Evolutionary conservation across 2,797 vertebrate species (phyloP), one percentile per base, ranked within the genome.

Genomic region (Florisuga fusca): DNA sequence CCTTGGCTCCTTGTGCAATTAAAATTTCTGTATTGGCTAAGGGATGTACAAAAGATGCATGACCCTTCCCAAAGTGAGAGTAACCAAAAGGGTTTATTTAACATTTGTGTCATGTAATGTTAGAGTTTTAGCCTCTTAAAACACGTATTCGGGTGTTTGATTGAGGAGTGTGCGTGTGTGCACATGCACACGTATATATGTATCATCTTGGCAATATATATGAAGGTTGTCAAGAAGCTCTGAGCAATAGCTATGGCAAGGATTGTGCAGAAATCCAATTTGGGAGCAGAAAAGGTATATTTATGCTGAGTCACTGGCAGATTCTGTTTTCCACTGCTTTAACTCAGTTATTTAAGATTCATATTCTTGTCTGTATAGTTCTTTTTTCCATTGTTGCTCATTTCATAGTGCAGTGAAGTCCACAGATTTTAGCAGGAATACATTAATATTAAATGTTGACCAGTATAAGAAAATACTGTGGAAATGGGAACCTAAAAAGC

Each of bases 281-380:
- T 66, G 31, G 51, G 69, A 94, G 45, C 15, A 73, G 63, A 76
- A 86, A 69, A 88, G 76, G 20, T 91, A 63, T 90, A 67, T 79
- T 94, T 76, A 79, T 76, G 45, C 26, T 84, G 55, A 63, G 59
- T 80, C 34, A 64, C 2, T 3, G 38, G 75, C 66, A 91, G 54
- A 74, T 90, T 71, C 45, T 83, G 7, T 69, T 84, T 90, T 68
- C 84, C 71, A 89, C 27, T 91, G 31, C 23, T 82, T 85, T 63
- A 53, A 53, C 7, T 64, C n/a, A 36, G 29, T 58, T 55, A 48
- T 3, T 59, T 55, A 45, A 85, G 0, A 2, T 80, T 94, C 77
- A 88, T 55, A 29, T 55, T 5, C 73, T 55, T 84, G 6, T 58
- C 23, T 80, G 8, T 78, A 33, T 46, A 84, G 69, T 36, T 23